Base-by-base conservation (phyloP, 2,888 invertebrate species). In the Sphecodes monilicornis region DNA sequence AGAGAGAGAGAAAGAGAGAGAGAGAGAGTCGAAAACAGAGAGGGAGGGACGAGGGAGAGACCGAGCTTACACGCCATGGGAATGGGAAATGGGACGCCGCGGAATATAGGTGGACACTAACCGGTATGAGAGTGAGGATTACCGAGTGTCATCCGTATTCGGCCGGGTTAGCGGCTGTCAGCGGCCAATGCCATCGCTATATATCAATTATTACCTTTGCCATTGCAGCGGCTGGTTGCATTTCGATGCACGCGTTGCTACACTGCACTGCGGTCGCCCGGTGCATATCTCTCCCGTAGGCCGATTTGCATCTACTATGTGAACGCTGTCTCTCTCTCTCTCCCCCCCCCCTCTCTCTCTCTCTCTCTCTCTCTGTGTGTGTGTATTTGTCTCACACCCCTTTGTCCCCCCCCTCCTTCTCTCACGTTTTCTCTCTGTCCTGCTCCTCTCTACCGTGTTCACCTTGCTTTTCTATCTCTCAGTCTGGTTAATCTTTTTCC, bases 101-200 rank as follows among this genome's bases (percentile, higher is more conserved):
- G 90, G 91, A 91, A 92, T 92, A 92, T 93, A 93, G 91, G 92
- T 91, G 91, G 91, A 91, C 91, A 92, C 91, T 91, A 93, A 92
- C 91, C 91, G 92, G 92, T 93, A 93, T 92, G 93, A 92, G 93
- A 92, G 91, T 91, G 92, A 93, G 94, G 94, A 94, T 94, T 94
- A 94, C 92, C 90, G 92, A 86, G 90, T 92, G 92, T 93, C 93
- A 93, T 93, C 92, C 91, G 93, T 93, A 93, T 93, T 93, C 93
- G 92, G 92, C 90, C 92, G 94, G 93, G 93, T 94, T 93, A 93
- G 93, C 91, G 92, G 91, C 93, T 94, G 94, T 94, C 94, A 94
- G 91, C 94, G 92, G 88, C 90, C 92, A 91, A 92, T 91, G 91
- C 92, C 89, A 90, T 91, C 90, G 91, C 91, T 92, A 92, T 93